phyloP scores from a whole-genome alignment of 2,113 vertebrate species.

The Hippopotamus amphibius region DNA sequence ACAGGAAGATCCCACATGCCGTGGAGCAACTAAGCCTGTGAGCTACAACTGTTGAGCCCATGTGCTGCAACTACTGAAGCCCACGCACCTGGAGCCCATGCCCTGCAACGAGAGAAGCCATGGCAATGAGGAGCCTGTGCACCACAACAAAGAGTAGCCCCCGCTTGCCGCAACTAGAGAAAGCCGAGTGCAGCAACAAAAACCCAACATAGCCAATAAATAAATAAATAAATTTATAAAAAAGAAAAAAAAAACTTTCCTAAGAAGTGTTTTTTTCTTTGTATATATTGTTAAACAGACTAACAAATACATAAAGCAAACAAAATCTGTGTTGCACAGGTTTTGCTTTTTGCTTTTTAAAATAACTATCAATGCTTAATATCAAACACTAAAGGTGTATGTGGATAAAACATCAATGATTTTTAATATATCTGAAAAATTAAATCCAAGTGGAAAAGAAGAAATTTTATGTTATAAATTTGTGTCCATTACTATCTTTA shows the following conservation, averaged over 20 bases:
- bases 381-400: not conserved
- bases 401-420: not conserved
- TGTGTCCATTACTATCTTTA: not conserved
- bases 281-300: not conserved
- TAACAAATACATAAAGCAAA: not conserved
- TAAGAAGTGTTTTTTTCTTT: not conserved
- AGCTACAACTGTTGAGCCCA: no score
- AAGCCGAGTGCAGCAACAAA: no score
- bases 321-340: not conserved
- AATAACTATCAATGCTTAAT: not conserved
- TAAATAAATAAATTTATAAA: no score
- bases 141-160: no score
- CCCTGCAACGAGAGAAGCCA: no score
- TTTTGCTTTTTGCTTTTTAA: not conserved
- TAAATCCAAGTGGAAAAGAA: not conserved
- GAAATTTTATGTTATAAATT: not conserved
- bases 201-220: no score
- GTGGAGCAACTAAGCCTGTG: no score
- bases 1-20: no score
- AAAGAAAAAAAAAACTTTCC: not conserved
- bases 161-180: no score
- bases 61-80: no score
- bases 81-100: no score
- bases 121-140: no score
- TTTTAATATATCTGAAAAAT: not conserved